These are phyloP conservation scores for Tychaedon coryphoeus DNA, from an alignment of 2,113 vertebrate species.

Conservation along the genomic window DNA sequence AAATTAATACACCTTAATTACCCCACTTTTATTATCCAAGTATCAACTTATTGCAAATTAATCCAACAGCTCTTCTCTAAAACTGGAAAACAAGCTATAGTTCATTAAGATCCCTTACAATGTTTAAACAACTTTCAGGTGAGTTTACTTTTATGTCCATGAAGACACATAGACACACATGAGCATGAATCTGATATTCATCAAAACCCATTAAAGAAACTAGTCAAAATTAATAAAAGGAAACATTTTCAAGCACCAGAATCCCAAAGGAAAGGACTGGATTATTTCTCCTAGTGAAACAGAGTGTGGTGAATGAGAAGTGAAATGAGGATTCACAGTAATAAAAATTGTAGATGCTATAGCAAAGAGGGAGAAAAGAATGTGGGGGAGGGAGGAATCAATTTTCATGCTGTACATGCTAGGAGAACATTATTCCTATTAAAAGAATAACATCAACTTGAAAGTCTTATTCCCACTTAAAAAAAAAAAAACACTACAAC, in stretches of 20 bases:
- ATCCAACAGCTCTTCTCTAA: background rate
- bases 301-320: background rate
- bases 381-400: background rate
- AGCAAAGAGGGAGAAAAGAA: background rate
- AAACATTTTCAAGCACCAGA: slow-evolving; percentile 1
- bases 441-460: slow-evolving; percentile 54
- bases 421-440: slow-evolving; percentile 26
- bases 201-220: background rate
- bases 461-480: background rate
- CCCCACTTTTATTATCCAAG: background rate
- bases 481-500: background rate
- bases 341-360: background rate
- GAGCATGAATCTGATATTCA: background rate
- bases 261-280: background rate
- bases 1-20: background rate
- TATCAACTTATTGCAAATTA: background rate
- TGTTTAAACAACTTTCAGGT: background rate
- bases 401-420: slow-evolving; percentile 9
- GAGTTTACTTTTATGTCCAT: background rate
- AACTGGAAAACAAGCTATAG: background rate
- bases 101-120: background rate
- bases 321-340: background rate
- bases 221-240: background rate
- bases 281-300: background rate
- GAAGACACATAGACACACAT: background rate